A percentile compares a stretch with the other conserved stretches of the same genome.
Conservation (phyloP, 2,888 invertebrate genomes). For the Campoletis raptor region DNA sequence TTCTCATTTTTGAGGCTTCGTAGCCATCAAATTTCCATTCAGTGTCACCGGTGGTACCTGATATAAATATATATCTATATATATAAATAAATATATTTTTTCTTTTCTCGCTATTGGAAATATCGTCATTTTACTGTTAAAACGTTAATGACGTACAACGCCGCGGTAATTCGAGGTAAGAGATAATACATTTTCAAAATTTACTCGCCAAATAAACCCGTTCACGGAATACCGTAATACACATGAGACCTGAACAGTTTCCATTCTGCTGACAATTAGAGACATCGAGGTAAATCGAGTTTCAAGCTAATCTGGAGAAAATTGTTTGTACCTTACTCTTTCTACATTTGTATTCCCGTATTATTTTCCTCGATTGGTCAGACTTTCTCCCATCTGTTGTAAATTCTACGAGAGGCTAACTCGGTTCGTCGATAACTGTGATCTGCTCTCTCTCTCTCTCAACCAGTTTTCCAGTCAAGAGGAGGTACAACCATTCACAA, state of each 20-base stretch:
- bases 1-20: constrained; percentile 49
- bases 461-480: background rate
- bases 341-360: constrained; percentile 4
- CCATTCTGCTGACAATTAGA: constrained; percentile 11
- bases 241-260: constrained; percentile 60
- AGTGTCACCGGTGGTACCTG: constrained; percentile 69
- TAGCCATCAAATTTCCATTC: constrained; percentile 58
- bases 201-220: background rate
- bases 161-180: constrained; percentile 65
- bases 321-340: background rate
- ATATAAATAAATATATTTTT: constrained; percentile 41
- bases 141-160: constrained; percentile 57
- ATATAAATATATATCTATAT: constrained; percentile 42
- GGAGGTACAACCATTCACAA: background rate
- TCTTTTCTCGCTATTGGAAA: constrained; percentile 44
- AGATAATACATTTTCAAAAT: constrained; percentile 33
- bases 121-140: constrained; percentile 55
- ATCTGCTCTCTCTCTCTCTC: background rate
- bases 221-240: background rate
- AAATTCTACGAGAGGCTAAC: constrained; percentile 9
- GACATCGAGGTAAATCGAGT: constrained; percentile 50
- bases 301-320: constrained; percentile 40
- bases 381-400: background rate
- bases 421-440: constrained; percentile 1
- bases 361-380: constrained; percentile 13